A percentile compares a stretch with the other conserved stretches of the same genome.
phyloP scores from a whole-genome alignment of 2,113 vertebrate species.

The Scalopus aquaticus region DNA sequence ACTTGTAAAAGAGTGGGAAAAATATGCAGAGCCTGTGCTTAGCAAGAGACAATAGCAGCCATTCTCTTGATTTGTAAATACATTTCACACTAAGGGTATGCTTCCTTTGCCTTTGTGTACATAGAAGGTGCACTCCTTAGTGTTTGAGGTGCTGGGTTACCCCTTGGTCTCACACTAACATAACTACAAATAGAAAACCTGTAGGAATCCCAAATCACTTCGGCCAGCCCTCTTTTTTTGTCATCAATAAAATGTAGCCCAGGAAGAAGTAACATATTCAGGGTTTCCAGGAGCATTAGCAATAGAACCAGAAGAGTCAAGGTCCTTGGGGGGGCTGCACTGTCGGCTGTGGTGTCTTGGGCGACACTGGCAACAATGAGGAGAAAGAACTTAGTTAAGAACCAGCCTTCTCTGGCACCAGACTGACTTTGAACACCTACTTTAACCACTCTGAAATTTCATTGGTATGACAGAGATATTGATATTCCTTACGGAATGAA shows the following conservation, averaged over 20 bases:
- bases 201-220: neutral
- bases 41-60: too few species aligned
- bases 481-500: neutral
- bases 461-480: neutral
- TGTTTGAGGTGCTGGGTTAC: too few species aligned
- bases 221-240: neutral
- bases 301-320: neutral
- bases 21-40: too few species aligned
- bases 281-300: neutral
- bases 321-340: neutral
- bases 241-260: neutral
- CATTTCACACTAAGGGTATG: too few species aligned
- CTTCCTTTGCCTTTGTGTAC: too few species aligned
- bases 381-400: neutral
- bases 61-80: too few species aligned
- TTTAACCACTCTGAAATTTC: neutral
- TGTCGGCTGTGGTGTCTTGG: neutral
- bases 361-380: neutral
- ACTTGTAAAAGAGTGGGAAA: too few species aligned
- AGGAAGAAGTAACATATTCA: neutral
- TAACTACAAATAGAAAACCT: too few species aligned
- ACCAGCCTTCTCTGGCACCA: neutral
- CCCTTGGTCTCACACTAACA: too few species aligned
- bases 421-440: neutral
- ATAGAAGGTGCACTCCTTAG: too few species aligned